Base-by-base conservation (phyloP, 2,888 invertebrate genomes). In the Noctuana brunneofusca region DNA sequence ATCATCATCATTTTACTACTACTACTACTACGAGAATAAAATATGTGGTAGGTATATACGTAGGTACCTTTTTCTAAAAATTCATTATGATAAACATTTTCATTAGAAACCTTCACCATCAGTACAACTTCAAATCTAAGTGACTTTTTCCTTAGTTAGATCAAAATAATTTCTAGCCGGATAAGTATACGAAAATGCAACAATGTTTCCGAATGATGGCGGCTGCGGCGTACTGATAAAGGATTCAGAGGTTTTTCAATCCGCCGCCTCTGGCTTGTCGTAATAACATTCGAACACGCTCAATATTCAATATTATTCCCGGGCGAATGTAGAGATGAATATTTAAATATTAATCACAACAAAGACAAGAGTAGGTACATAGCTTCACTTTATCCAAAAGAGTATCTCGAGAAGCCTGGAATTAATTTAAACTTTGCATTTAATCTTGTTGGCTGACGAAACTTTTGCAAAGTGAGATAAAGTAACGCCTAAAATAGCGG, bases 391-490 rank as follows among this genome's bases (percentile, higher is more conserved):
- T 78, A 80, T 75, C 80, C 81, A 78, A 81, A 86, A 82, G 67
- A 71, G 69, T 81, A 80, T 81, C 75, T 78, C 75, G 74, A 73
- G 76, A 78, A 77, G 76, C 77, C 80, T 83, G 82, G 86, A 86
- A 87, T 88, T 88, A 85, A 89, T 89, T 89, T 87, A 88, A 88
- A 88, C 88, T 89, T 88, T 85, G 75, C 81, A 83, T 87, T 87
- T 87, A 88, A 88, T 88, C 87, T 87, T 82, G 84, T 87, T 86
- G 83, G 83, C 82, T 80, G 78, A 80, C 75, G 79, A 81, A 88
- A 88, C 79, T 88, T 87, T 81, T 69, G 76, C 78, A 78, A 84
- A 85, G 78, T 84, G 78, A 84, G 85, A 86, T 88, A 84, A 87
- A 89, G 84, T 84, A 85, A 83, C 79, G 81, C 81, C 87, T 82